phyloP scores from a whole-genome alignment of 2,888 invertebrate genomes.

The Papilio protenor region DNA sequence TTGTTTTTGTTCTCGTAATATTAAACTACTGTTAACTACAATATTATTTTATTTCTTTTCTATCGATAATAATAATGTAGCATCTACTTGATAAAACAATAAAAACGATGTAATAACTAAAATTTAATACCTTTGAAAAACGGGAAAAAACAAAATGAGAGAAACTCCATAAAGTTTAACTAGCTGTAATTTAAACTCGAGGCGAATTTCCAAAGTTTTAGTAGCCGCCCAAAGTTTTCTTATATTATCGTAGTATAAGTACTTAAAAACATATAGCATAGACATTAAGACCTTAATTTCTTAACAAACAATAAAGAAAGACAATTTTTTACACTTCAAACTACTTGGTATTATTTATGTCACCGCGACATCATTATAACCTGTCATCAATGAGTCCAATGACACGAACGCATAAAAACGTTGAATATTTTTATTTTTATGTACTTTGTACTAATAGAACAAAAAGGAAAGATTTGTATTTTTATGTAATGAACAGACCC shows the following conservation, averaged over 20 bases:
- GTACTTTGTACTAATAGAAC: no score
- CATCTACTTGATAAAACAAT: not conserved
- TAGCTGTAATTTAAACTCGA: constrained; percentile 27
- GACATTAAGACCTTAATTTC: not conserved
- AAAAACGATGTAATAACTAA: not conserved
- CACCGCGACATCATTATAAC: not conserved
- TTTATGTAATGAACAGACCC: no score
- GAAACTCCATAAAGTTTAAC: constrained; percentile 27
- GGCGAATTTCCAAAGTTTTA: constrained; percentile 21
- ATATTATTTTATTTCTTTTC: no score
- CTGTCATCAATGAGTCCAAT: not conserved
- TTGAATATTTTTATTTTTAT: no score
- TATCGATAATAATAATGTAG: not conserved
- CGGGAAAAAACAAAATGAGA: constrained; percentile 8
- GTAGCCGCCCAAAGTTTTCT: constrained; percentile 7
- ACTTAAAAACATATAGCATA: not conserved
- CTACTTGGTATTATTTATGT: not conserved
- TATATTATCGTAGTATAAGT: constrained; percentile 24
- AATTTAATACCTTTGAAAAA: not conserved
- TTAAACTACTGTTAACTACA: not conserved
- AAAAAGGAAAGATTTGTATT: no score
- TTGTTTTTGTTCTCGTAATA: not conserved
- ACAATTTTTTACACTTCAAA: not conserved
- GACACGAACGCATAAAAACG: not conserved
- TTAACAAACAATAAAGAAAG: not conserved